phyloP scores from a whole-genome alignment of 2,797 vertebrate genomes.

The Oreochromis mossambicus region DNA sequence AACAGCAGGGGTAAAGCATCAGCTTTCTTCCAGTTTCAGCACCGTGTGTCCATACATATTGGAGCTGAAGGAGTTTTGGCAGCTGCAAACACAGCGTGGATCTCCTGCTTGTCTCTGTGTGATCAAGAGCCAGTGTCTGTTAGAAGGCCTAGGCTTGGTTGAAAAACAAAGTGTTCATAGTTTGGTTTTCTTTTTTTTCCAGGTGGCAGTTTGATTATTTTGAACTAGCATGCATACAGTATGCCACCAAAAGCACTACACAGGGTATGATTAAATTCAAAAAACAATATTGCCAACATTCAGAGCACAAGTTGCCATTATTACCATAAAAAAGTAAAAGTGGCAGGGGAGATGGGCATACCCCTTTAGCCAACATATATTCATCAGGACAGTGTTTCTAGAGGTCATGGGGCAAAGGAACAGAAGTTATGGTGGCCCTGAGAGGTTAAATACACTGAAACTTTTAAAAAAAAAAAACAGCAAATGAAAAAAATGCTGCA shows the following conservation, averaged over 20 bases:
- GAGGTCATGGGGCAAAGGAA: background rate
- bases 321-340: background rate
- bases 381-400: background rate
- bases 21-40: background rate
- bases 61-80: background rate
- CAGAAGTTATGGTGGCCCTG: background rate
- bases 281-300: background rate
- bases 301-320: rapidly evolving
- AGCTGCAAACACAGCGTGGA: background rate
- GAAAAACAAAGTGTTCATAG: background rate
- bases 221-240: background rate
- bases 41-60: background rate
- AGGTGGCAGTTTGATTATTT: background rate
- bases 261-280: background rate
- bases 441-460: background rate
- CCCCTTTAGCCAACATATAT: background rate
- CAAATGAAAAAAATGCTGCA: background rate
- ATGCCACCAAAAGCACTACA: background rate
- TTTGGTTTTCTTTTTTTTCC: background rate
- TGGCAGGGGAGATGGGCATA: background rate
- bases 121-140: background rate
- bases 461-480: background rate
- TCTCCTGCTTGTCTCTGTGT: background rate
- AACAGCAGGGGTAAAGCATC: background rate
- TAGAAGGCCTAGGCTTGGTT: background rate